These are phyloP conservation scores for Drosophila peninsularis DNA, from an alignment of 2,888 invertebrate genomes.

Conservation along the genomic window DNA sequence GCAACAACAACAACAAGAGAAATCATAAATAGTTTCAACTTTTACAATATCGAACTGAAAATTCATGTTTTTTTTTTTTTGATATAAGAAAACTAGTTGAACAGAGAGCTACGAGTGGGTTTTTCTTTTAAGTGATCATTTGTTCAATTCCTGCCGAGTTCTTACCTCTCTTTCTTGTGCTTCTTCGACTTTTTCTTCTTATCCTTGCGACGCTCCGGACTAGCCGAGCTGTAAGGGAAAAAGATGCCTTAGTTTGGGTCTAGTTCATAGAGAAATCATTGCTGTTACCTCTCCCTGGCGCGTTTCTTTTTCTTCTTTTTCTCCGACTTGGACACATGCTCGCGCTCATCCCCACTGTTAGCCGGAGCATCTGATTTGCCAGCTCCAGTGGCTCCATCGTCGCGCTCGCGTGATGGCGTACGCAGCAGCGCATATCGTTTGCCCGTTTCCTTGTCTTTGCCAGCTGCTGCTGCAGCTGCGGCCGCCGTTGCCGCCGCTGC, in stretches of 20 bases:
- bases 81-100: conserved; percentile 49
- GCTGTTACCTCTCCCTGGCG: conserved; percentile 85
- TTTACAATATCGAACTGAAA: conserved; percentile 23
- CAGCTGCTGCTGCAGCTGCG: conserved; percentile 65
- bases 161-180: conserved; percentile 90
- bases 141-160: conserved; percentile 21
- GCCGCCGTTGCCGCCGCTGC: conserved; percentile 65
- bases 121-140: conserved; percentile 1
- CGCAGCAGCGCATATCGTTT: conserved; percentile 90
- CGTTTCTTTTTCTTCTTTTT: conserved; percentile 90
- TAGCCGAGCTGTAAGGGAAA: conserved; percentile 86
- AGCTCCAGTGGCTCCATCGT: conserved; percentile 60
- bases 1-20: conserved; percentile 24
- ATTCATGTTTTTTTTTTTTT: conserved; percentile 12
- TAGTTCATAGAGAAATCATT: not conserved
- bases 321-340: conserved; percentile 83
- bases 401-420: conserved; percentile 89
- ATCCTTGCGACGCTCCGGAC: conserved; percentile 89
- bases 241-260: not conserved
- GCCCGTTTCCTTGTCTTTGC: conserved; percentile 82
- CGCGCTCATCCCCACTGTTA: conserved; percentile 75
- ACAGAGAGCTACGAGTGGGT: conserved; percentile 52
- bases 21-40: conserved; percentile 20
- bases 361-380: conserved; percentile 83
- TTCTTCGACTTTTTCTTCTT: conserved; percentile 93